phyloP scores from a whole-genome alignment of 2,113 vertebrate genomes.

The Cavia porcellus region DNA sequence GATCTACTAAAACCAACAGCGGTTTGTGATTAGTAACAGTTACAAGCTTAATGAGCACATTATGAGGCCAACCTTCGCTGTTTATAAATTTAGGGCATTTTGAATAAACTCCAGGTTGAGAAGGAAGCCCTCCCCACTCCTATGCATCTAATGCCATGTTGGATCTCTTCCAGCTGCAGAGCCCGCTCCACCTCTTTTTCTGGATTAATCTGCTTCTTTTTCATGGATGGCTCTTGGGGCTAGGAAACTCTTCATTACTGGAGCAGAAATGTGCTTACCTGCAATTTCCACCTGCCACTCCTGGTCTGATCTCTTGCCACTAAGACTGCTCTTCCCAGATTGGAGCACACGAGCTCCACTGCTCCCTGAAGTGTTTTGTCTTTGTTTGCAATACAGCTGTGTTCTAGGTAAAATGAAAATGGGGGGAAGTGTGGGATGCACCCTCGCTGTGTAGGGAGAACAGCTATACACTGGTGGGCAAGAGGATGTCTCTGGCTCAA shows the following conservation, averaged over 20 bases:
- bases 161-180: not conserved
- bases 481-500: not conserved
- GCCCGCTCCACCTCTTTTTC: not conserved
- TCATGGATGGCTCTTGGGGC: not conserved
- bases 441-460: accelerated
- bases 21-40: not conserved
- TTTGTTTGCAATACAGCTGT: not conserved
- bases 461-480: not conserved
- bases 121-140: not conserved
- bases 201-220: not conserved
- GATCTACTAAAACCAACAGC: constrained; percentile 17
- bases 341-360: not conserved
- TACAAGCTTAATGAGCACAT: constrained; percentile 36
- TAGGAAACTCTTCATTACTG: not conserved
- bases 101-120: not conserved
- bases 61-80: not conserved
- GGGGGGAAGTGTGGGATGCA: not conserved
- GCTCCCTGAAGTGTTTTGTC: not conserved
- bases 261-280: not conserved
- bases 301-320: not conserved
- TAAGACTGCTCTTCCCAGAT: not conserved
- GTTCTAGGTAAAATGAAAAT: not conserved
- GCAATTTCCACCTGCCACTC: not conserved
- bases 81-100: not conserved
- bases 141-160: accelerated